A percentile compares a stretch with the other conserved stretches of the same genome.
Conservation (phyloP, 1,140 invertebrate genomes). For the Bathynomus jamesi region DNA sequence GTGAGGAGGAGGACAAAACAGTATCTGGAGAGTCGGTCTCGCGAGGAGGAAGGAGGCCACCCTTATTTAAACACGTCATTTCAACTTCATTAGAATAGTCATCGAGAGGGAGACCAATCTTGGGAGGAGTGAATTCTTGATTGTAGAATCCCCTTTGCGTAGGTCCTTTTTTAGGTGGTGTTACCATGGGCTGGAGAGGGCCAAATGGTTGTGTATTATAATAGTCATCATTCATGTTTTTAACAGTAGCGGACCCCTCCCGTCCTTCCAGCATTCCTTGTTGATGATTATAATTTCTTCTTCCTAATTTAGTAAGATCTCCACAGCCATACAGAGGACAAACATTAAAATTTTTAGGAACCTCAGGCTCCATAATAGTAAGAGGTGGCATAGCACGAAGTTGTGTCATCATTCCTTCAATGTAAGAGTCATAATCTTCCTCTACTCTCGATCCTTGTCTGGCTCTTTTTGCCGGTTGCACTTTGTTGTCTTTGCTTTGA, state of each 20-base stretch:
- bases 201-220: conserved; percentile 74
- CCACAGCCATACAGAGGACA: conserved; percentile 72
- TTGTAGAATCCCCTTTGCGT: conserved; percentile 87
- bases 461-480: conserved; percentile 61
- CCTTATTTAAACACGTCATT: not conserved
- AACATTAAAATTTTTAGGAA: conserved; percentile 70
- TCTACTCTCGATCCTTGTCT: conserved; percentile 71
- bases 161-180: conserved; percentile 48
- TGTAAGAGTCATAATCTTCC: conserved; percentile 84
- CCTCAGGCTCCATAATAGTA: conserved; percentile 75
- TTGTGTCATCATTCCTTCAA: conserved; percentile 78
- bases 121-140: conserved; percentile 64
- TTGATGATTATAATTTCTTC: conserved; percentile 55
- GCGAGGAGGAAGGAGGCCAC: conserved; percentile 39
- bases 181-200: conserved; percentile 58
- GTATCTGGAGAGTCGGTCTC: conserved; percentile 79
- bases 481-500: conserved; percentile 45
- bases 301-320: conserved; percentile 57
- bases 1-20: conserved; percentile 78
- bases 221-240: conserved; percentile 66
- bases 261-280: conserved; percentile 66
- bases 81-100: conserved; percentile 25
- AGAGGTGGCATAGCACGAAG: conserved; percentile 72
- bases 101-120: conserved; percentile 35
- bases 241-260: conserved; percentile 63